Conservation (phyloP, 2,888 invertebrate genomes). For the Agrypnus murinus region DNA sequence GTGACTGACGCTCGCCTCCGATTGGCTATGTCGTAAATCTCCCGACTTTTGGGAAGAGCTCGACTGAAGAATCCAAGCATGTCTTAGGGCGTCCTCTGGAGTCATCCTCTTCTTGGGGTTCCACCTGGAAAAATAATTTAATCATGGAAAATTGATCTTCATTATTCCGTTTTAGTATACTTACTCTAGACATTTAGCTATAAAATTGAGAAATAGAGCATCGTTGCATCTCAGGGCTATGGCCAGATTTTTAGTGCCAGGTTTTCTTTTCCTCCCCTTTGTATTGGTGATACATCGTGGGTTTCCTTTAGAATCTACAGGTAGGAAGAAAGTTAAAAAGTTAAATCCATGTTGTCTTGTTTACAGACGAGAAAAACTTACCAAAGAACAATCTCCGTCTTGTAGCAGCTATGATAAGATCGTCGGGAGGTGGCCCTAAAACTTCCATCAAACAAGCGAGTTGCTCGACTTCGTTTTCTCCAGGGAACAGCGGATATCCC, state of each 20-base stretch:
- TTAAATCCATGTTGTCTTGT: not conserved
- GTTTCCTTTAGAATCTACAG: slow-evolving; percentile 90
- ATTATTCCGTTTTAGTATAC: slow-evolving; percentile 66
- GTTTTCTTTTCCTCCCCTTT: slow-evolving; percentile 93
- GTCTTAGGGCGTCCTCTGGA: slow-evolving; percentile 91
- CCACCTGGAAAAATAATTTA: slow-evolving; percentile 81
- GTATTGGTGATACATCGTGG: slow-evolving; percentile 94
- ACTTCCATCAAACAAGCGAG: slow-evolving; percentile 98
- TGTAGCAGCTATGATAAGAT: slow-evolving; percentile 89
- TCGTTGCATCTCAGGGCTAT: slow-evolving; percentile 90
- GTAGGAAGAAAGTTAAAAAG: slow-evolving; percentile 9
- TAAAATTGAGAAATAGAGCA: slow-evolving; percentile 91
- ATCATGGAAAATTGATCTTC: not conserved
- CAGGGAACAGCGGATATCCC: slow-evolving; percentile 96
- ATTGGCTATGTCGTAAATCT: slow-evolving; percentile 73
- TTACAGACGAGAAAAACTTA: slow-evolving; percentile 68
- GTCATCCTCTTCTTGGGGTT: slow-evolving; percentile 94
- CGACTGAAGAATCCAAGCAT: slow-evolving; percentile 85
- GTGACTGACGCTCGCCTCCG: slow-evolving; percentile 70
- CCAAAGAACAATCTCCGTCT: slow-evolving; percentile 91
- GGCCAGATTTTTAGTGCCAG: slow-evolving; percentile 87
- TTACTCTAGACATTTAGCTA: slow-evolving; percentile 93
- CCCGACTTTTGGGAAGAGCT: slow-evolving; percentile 70
- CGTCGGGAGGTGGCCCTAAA: slow-evolving; percentile 90
- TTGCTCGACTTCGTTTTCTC: slow-evolving; percentile 97